These are phyloP conservation scores for Amphipoea lucens DNA, from an alignment of 2,888 invertebrate genomes.

Conservation along the genomic window DNA sequence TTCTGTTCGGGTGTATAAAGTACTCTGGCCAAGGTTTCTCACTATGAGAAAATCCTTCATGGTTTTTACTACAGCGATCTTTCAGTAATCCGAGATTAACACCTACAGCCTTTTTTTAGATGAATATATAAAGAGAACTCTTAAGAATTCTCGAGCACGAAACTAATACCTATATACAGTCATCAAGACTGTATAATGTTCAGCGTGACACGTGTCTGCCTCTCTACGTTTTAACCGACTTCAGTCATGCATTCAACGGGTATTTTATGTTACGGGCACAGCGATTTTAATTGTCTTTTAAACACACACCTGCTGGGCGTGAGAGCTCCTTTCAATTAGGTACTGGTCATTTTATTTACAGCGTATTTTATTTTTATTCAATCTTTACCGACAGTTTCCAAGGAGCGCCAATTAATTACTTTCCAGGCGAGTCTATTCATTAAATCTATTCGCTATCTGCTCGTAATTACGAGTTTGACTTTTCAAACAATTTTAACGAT, in stretches of 20 bases:
- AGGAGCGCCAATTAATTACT: conserved; percentile 1
- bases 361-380: background rate
- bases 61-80: background rate
- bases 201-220: background rate
- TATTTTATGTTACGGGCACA: background rate
- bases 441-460: conserved; percentile 14
- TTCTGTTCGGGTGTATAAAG: background rate
- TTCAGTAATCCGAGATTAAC: background rate
- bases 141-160: background rate
- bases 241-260: background rate
- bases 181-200: background rate
- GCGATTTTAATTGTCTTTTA: background rate
- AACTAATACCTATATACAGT: background rate
- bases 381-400: background rate
- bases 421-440: conserved; percentile 7
- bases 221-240: too few relatives aligned
- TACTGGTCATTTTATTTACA: background rate
- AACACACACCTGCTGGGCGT: background rate
- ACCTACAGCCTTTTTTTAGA: background rate
- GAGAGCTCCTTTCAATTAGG: too few relatives aligned
- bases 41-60: background rate
- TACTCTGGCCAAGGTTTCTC: too few relatives aligned
- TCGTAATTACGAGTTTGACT: conserved; percentile 15
- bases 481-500: conserved; percentile 39
- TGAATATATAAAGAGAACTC: background rate